phyloP scores from a whole-genome alignment of 2,888 invertebrate species.

The Aethes cnicana region DNA sequence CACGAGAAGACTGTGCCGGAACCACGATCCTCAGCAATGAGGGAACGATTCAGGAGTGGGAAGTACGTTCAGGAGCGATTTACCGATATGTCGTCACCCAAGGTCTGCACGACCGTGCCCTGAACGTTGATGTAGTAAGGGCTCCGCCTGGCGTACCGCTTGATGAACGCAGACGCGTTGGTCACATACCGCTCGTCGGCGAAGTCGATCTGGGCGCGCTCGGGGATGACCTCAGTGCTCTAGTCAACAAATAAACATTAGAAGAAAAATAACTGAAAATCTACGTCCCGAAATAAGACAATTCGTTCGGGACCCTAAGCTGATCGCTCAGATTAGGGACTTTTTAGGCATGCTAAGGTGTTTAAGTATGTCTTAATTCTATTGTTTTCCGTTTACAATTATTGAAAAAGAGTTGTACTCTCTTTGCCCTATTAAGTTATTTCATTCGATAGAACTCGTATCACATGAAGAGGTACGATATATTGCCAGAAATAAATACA shows the following conservation, averaged over 20 bases:
- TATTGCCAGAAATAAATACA: too few relatives aligned
- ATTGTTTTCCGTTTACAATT: too few relatives aligned
- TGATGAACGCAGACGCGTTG: slow-evolving; percentile 29
- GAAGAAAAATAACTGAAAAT: neutral
- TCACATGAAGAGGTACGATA: too few relatives aligned
- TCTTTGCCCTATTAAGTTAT: too few relatives aligned
- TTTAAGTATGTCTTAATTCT: too few relatives aligned
- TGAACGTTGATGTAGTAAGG: slow-evolving; percentile 41
- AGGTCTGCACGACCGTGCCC: slow-evolving; percentile 18
- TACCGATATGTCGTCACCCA: slow-evolving; percentile 48
- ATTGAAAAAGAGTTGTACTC: too few relatives aligned
- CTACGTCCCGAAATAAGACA: too few relatives aligned
- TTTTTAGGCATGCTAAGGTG: too few relatives aligned
- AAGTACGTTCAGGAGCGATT: neutral
- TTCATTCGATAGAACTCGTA: too few relatives aligned
- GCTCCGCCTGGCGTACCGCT: slow-evolving; percentile 40
- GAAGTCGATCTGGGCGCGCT: slow-evolving; percentile 35
- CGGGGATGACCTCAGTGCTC: slow-evolving; percentile 39
- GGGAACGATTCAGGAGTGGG: neutral
- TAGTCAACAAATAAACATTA: slow-evolving; percentile 25
- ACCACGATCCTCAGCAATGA: neutral
- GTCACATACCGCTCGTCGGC: slow-evolving; percentile 38
- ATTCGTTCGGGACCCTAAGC: too few relatives aligned
- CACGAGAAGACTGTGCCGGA: too few relatives aligned
- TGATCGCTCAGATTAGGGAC: too few relatives aligned